Evolutionary conservation across 2,888 invertebrate species (phyloP).

Genomic region (Drosophila incognita): DNA sequence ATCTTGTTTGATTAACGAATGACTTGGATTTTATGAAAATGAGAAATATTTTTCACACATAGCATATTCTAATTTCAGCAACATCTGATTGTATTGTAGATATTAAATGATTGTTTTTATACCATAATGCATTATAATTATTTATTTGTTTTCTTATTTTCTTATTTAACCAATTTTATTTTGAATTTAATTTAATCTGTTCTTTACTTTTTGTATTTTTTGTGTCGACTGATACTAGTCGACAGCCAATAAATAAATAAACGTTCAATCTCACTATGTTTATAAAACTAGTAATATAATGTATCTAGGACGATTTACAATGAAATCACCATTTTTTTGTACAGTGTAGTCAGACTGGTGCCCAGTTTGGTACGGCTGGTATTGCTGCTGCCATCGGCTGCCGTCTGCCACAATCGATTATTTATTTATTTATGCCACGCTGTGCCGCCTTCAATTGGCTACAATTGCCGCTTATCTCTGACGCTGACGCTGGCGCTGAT

Average conservation of each 20-base stretch:
- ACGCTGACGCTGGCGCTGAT: slow-evolving; percentile 10
- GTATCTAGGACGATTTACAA: neutral
- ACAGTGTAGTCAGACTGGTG: slow-evolving; percentile 20
- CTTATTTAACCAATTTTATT: neutral
- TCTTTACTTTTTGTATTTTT: no score
- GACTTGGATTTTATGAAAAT: no score
- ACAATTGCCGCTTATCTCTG: slow-evolving; percentile 75
- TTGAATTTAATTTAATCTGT: neutral
- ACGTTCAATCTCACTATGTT: neutral
- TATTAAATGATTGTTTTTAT: neutral
- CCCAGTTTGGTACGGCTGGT: slow-evolving; percentile 1
- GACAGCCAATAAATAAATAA: neutral
- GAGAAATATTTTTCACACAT: no score
- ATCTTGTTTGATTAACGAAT: neutral
- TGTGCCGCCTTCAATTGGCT: slow-evolving; percentile 72
- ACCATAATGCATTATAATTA: no score
- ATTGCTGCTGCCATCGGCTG: slow-evolving; percentile 11
- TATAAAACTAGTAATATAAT: neutral
- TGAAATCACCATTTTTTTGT: neutral
- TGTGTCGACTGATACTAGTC: neutral
- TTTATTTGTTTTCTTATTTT: no score
- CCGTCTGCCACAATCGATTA: slow-evolving; percentile 65
- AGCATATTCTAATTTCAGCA: neutral
- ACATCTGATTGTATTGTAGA: neutral
- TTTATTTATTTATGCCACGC: slow-evolving; percentile 78